phyloP scores from a whole-genome alignment of 2,113 vertebrate species.

The Lepidothrix coronata region DNA sequence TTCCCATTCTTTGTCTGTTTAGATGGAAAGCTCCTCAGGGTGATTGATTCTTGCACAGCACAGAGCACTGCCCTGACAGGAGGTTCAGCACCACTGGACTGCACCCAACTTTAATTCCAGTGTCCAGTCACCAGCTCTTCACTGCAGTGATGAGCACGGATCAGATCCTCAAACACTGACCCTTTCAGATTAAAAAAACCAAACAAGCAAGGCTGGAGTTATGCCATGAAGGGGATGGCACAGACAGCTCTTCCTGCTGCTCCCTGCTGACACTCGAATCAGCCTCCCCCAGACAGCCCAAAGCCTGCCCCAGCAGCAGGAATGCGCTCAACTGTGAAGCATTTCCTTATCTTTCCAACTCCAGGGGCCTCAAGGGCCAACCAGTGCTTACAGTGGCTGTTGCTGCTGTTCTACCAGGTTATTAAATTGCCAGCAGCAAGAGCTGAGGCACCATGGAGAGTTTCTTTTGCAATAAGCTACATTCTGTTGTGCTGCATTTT shows the following conservation, averaged over 20 bases:
- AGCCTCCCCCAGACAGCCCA: background rate
- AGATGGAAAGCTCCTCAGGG: background rate
- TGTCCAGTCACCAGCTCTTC: background rate
- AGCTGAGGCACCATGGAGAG: background rate
- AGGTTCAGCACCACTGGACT: background rate
- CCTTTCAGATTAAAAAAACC: background rate
- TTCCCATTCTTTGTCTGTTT: background rate
- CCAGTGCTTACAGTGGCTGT: background rate
- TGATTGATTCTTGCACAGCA: background rate
- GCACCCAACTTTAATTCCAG: background rate
- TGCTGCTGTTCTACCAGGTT: background rate
- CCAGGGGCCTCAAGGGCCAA: background rate
- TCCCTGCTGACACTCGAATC: accelerated
- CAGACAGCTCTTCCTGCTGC: background rate
- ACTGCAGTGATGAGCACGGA: background rate
- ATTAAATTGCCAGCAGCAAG: background rate
- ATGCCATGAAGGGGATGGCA: background rate
- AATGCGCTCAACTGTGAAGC: background rate
- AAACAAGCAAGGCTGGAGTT: background rate
- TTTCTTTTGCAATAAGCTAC: background rate
- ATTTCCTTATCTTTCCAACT: background rate
- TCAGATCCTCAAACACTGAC: background rate
- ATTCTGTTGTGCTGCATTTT: background rate
- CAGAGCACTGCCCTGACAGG: background rate
- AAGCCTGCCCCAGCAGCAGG: background rate